A percentile compares a stretch with the other conserved stretches of the same genome.
Evolutionary conservation across 30 jellyfish, hydroid and myxozoan species (phyloP).

Genomic region (Mastigias papua): DNA sequence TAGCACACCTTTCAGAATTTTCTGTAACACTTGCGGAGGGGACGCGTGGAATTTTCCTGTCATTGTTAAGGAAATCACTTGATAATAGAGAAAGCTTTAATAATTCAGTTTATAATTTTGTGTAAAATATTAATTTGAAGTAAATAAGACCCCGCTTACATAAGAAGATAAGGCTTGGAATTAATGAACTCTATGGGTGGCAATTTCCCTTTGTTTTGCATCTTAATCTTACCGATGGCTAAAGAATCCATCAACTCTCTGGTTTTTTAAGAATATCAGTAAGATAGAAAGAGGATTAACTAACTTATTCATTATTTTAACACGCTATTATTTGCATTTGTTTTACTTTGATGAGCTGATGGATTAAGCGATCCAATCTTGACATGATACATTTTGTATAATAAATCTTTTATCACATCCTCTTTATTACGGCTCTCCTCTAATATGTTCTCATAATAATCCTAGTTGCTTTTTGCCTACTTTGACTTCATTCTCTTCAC

Average conservation of each 20-base stretch:
- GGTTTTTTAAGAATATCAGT: constrained; percentile 68
- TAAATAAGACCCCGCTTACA: constrained; percentile 64
- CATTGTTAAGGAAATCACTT: constrained; percentile 21
- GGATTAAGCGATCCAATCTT: constrained; percentile 33
- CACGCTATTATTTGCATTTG: constrained; percentile 42
- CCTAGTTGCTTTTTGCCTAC: neutral
- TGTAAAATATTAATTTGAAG: constrained; percentile 62
- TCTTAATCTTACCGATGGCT: constrained; percentile 49
- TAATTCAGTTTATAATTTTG: constrained; percentile 52
- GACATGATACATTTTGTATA: constrained; percentile 42
- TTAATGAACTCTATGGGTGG: constrained; percentile 48
- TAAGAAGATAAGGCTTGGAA: constrained; percentile 43
- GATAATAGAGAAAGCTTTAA: constrained; percentile 19
- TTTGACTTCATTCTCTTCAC: neutral
- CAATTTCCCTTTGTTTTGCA: constrained; percentile 38
- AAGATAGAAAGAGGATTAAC: constrained; percentile 46
- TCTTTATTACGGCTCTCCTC: neutral
- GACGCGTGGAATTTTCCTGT: constrained; percentile 26
- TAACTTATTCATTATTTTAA: constrained; percentile 34
- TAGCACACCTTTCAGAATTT: neutral
- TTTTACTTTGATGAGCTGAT: constrained; percentile 25
- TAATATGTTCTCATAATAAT: neutral
- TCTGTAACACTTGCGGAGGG: neutral
- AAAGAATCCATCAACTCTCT: constrained; percentile 6
- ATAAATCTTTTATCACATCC: neutral